Conservation (phyloP, 1,140 invertebrate genomes). For the Drosophila punjabiensis region DNA sequence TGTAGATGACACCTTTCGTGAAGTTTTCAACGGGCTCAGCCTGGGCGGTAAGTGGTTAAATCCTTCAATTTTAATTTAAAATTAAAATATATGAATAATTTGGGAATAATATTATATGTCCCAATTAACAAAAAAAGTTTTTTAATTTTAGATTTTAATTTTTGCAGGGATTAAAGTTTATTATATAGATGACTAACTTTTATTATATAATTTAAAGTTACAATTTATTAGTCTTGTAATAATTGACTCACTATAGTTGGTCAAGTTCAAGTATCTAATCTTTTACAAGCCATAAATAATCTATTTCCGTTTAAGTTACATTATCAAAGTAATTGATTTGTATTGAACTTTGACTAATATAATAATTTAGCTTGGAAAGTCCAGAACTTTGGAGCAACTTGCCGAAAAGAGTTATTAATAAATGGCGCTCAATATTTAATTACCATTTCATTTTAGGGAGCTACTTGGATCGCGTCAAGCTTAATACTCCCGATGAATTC, state of each 20-base stretch:
- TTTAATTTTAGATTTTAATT: not conserved
- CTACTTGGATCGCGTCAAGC: slow-evolving; percentile 47
- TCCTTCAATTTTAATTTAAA: too few species aligned
- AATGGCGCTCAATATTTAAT: not conserved
- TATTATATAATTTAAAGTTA: not conserved
- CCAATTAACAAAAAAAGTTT: too few species aligned
- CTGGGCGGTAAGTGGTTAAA: slow-evolving; percentile 23
- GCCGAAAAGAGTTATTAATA: not conserved
- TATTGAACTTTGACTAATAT: not conserved
- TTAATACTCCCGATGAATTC: slow-evolving; percentile 49
- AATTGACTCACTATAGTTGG: not conserved
- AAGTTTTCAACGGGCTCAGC: slow-evolving; percentile 33
- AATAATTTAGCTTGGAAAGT: not conserved
- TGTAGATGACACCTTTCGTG: slow-evolving; percentile 12
- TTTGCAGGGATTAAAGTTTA: not conserved
- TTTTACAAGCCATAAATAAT: not conserved
- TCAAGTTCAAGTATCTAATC: slow-evolving; percentile 1
- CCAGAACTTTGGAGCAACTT: not conserved
- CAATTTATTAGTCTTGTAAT: not conserved
- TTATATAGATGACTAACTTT: not conserved
- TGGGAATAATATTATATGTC: too few species aligned
- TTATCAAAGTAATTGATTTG: not conserved
- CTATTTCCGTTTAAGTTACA: slow-evolving; percentile 3
- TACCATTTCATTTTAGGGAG: slow-evolving; percentile 27
- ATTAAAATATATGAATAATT: not conserved